Evolutionary conservation across 2,113 vertebrate species (phyloP), one percentile per base, ranked within the genome.

Genomic region (Zosterops lateralis): DNA sequence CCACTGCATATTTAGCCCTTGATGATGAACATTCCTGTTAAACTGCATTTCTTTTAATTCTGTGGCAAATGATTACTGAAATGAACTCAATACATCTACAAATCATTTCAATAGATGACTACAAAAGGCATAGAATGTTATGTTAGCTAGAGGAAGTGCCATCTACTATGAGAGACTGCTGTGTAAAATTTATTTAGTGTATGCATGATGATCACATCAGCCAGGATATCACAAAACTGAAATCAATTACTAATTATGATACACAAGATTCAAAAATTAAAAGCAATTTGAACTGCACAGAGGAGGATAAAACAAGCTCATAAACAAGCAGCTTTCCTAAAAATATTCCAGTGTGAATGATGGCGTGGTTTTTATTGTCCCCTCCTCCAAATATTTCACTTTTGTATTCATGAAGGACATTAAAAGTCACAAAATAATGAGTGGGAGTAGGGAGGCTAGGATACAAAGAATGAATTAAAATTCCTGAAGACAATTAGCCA

Each of bases 161-260:
- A 95, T 58, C 51, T 83, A 71, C 81, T 92, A 79, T 76, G 45
- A 78, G 29, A 94, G 54, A 84, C 22, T 95, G 42, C 57, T 78
- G 19, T 91, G 44, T 92, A 85, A 94, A 97, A 89, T 93, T 91
- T 96, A 97, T 94, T 96, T 96, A 97, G 73, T 91, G 87, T 87
- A 71, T 90, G 31, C 34, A 56, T 79, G 71, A 91, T 87, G 70
- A 95, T 95, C 90, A 87, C 77, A 85, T 83, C 92, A 87, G 50
- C 32, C 42, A 95, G 74, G 47, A 34, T 83, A 95, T 92, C 94
- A 68, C 64, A 80, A 71, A 74, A 58, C 47, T 95, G 72, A 84
- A 95, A 96, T 60, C 38, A 96, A 94, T 96, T 96, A 92, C 57
- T 92, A 73, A 53, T 94, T 92, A 85, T 26, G 58, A 74, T 88